phyloP scores from a whole-genome alignment of 2,888 invertebrate species.

The Nomada goodeniana region DNA sequence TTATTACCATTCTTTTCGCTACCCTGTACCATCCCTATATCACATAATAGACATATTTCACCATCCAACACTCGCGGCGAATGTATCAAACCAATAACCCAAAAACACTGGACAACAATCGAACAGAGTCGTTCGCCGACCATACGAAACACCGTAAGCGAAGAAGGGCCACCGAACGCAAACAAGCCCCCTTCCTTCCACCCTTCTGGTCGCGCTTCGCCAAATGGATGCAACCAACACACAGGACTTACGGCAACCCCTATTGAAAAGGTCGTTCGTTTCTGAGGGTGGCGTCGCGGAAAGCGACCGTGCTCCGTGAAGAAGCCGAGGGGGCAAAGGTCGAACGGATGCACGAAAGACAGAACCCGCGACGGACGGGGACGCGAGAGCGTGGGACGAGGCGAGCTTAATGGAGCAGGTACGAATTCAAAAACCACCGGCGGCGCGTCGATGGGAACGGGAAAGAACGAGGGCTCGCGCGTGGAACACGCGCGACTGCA shows the following conservation, averaged over 20 bases:
- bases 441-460: conserved; percentile 8
- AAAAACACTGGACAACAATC: conserved; percentile 9
- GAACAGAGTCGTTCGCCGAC: conserved; percentile 49
- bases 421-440: conserved; percentile 76
- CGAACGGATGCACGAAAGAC: conserved; percentile 15
- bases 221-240: conserved; percentile 73
- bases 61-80: no score
- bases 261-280: conserved; percentile 51
- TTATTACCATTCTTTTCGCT: no score
- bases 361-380: conserved; percentile 9
- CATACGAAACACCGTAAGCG: conserved; percentile 42
- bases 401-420: conserved; percentile 79
- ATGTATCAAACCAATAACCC: neutral
- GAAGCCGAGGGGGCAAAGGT: conserved; percentile 16
- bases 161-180: conserved; percentile 50
- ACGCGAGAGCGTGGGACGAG: conserved; percentile 62
- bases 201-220: conserved; percentile 51
- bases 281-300: conserved; percentile 41
- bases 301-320: conserved; percentile 17
- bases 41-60: no score
- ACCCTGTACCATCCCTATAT: no score
- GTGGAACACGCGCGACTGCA: conserved; percentile 22
- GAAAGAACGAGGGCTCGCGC: neutral
- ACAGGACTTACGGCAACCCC: conserved; percentile 57
- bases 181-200: conserved; percentile 42